Conservation (phyloP, 2,113 vertebrate species). For the Thunnus maccoyii region DNA sequence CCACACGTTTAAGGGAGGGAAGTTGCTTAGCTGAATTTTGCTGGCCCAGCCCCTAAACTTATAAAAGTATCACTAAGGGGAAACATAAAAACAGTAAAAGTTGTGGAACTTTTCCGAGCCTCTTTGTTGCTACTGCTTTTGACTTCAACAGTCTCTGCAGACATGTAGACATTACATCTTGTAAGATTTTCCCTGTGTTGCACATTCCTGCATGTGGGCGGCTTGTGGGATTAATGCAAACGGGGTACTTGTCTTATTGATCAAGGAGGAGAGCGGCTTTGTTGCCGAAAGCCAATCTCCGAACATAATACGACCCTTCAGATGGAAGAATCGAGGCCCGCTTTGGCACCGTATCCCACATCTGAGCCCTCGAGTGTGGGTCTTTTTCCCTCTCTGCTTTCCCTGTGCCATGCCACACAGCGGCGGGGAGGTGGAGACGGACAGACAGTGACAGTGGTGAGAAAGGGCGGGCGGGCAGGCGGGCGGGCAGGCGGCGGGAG, state of each 20-base stretch:
- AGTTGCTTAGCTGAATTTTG: neutral
- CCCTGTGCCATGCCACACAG: conserved; percentile 28
- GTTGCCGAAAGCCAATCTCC: conserved; percentile 57
- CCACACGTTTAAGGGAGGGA: conserved; percentile 7
- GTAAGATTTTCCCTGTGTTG: conserved; percentile 65
- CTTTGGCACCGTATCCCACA: conserved; percentile 61
- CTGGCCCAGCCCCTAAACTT: conserved; percentile 31
- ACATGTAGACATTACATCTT: conserved; percentile 57
- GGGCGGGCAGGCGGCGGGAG: neutral
- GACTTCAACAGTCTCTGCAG: conserved; percentile 28
- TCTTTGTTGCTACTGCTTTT: neutral
- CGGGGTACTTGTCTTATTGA: conserved; percentile 72
- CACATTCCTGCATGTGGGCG: conserved; percentile 72
- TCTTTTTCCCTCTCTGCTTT: neutral
- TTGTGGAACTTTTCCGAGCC: conserved; percentile 22
- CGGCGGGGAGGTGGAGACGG: conserved; percentile 11
- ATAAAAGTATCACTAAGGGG: conserved; percentile 30
- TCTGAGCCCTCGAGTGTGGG: conserved; percentile 41
- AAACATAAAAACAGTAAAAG: conserved; percentile 50
- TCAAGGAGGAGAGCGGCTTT: conserved; percentile 56
- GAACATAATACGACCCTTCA: conserved; percentile 69
- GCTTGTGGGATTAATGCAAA: conserved; percentile 66
- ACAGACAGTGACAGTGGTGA: conserved; percentile 61
- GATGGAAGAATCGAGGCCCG: conserved; percentile 52
- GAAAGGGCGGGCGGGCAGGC: conserved; percentile 8